phyloP scores from a whole-genome alignment of 2,113 vertebrate species.

The Coryphaenoides rupestris region DNA sequence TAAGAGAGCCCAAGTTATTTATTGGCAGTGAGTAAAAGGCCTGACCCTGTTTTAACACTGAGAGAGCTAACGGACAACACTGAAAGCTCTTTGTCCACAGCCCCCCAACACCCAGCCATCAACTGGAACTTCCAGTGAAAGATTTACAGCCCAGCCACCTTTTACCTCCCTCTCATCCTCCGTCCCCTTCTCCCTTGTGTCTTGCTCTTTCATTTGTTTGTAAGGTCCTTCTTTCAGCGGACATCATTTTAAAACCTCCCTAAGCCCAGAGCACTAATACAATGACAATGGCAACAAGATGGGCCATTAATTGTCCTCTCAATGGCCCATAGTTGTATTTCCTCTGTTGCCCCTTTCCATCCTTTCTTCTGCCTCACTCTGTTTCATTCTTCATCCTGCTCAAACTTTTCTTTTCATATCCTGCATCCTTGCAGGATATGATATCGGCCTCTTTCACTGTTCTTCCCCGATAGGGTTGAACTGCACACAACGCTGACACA shows the following conservation, averaged over 20 bases:
- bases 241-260: slow-evolving; percentile 63
- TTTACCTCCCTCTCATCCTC: slow-evolving; percentile 59
- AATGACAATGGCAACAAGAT: slow-evolving; percentile 59
- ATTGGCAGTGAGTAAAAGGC: slow-evolving; percentile 64
- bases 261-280: slow-evolving; percentile 32
- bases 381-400: slow-evolving; percentile 45
- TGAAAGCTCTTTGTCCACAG: slow-evolving; percentile 75
- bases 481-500: not conserved
- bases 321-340: slow-evolving; percentile 57
- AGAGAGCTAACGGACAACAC: slow-evolving; percentile 74
- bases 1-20: slow-evolving; percentile 67
- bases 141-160: slow-evolving; percentile 77
- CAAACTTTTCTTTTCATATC: slow-evolving; percentile 30
- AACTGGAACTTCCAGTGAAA: slow-evolving; percentile 88
- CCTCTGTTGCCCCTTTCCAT: not conserved
- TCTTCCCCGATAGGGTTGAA: not conserved
- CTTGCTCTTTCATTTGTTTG: slow-evolving; percentile 54
- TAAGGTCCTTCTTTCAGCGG: slow-evolving; percentile 67
- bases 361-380: slow-evolving; percentile 39
- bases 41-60: slow-evolving; percentile 80
- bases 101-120: slow-evolving; percentile 86
- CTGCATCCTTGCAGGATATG: too few species aligned
- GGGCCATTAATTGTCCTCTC: slow-evolving; percentile 59
- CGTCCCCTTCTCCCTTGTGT: slow-evolving; percentile 50
- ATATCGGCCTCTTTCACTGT: slow-evolving; percentile 15